Base-by-base conservation (phyloP, 2,113 vertebrate genomes). In the Actinemys pallida region DNA sequence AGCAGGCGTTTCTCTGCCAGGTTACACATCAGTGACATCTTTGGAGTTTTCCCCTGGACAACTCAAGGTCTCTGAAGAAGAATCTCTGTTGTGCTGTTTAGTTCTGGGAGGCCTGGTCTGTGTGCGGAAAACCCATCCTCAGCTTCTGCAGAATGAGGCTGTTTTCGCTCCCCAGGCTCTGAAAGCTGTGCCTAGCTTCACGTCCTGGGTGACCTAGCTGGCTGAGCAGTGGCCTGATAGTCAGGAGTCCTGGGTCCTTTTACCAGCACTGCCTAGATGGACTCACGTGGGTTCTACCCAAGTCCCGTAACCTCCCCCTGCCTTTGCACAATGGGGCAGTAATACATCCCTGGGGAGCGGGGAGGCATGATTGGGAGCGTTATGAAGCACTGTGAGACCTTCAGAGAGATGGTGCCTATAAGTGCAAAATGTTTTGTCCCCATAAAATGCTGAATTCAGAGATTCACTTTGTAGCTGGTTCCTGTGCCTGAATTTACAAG, bases 381-480 rank as follows among this genome's bases (percentile, higher is more conserved):
- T 53, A 87, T 86, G 72, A 45, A 87, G 72, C n/a, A 8, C 47
- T 22, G 27, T 17, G 25, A 39, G 25, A 5, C 42, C 54, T 54
- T 2, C 6, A 45, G 65, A 16, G 27, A 76, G 57, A 52, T 24
- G 6, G 4, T 6, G 11, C 25, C 45, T 86, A 0, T 10, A 1
- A 2, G 47, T 76, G 3, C 59, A 39, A 47, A n/a, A 20, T 69
- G 90, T 57, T 3, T 24, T 17, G 62, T 39, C 35, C 62, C 39
- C 50, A 4, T 0, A 9, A 27, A 27, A 42, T 14, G 47, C 24
- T 24, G 9, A 86, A 25, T 5, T 31, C 56, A 42, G 86, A 85
- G 13, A 17, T 0, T 2, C 52, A 39, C 0, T 3, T 80, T 83
- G 78, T 50, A 75, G 27, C 4, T 52, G 42, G 25, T 35, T 10